Evolutionary conservation across 2,113 vertebrate genomes (phyloP).

Genomic region (Dolichotis patagonum): DNA sequence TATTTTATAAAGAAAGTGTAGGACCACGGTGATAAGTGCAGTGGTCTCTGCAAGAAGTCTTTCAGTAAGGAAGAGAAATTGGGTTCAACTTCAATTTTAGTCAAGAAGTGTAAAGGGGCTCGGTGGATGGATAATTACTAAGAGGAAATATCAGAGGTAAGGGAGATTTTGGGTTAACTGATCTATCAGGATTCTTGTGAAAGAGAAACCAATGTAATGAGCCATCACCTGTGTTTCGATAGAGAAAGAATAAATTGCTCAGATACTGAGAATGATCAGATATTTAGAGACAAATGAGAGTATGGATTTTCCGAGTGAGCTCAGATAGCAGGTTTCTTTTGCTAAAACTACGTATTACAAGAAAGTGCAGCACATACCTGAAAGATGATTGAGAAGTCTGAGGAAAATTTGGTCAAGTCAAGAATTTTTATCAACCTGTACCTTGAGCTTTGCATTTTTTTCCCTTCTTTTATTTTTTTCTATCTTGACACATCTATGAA

Average conservation of each 20-base stretch:
- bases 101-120: neutral
- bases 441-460: neutral
- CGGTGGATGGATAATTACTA: neutral
- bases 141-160: neutral
- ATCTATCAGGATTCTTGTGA: neutral
- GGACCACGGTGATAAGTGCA: neutral
- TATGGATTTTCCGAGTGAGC: neutral
- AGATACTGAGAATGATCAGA: neutral
- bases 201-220: neutral
- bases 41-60: neutral
- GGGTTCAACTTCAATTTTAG: neutral
- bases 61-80: neutral
- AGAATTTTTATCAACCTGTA: neutral
- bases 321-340: neutral
- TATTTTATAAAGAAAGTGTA: neutral
- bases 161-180: neutral
- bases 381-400: neutral
- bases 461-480: neutral
- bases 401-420: neutral
- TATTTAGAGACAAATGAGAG: neutral
- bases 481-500: neutral
- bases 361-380: neutral
- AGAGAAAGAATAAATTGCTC: neutral
- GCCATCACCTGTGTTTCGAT: neutral
- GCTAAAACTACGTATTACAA: neutral